These are phyloP conservation scores for Nothoprocta perdicaria DNA, from an alignment of 2,113 vertebrate species.

Conservation along the genomic window DNA sequence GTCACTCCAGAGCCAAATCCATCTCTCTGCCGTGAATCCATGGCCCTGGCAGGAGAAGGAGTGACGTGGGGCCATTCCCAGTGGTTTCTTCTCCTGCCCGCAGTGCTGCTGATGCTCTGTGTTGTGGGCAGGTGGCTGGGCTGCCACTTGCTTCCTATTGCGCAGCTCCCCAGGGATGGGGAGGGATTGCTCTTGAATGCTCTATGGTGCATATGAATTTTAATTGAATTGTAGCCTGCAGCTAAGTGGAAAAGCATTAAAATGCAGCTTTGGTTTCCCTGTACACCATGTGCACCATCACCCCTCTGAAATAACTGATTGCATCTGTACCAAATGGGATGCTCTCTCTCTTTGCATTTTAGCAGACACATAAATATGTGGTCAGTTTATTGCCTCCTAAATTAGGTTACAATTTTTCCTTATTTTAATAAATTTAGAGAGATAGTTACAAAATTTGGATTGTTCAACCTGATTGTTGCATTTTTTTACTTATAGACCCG, in stretches of 20 bases:
- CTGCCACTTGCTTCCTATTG: conserved; percentile 6
- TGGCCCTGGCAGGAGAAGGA: background rate
- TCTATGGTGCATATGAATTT: conserved; percentile 53
- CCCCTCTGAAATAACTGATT: conserved; percentile 43
- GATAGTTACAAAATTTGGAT: background rate
- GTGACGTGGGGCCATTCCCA: background rate
- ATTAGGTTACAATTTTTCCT: background rate
- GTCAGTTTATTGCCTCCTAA: background rate
- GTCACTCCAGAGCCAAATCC: background rate
- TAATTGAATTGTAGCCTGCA: conserved; percentile 54
- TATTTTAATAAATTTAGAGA: background rate
- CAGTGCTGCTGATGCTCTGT: background rate
- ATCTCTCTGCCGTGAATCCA: background rate
- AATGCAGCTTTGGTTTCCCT: conserved; percentile 42
- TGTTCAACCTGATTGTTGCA: background rate
- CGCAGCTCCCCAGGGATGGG: background rate
- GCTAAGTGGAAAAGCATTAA: conserved; percentile 60
- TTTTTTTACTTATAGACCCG: background rate
- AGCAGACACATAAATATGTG: conserved; percentile 10
- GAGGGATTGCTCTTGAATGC: conserved; percentile 9
- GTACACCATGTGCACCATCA: conserved; percentile 6
- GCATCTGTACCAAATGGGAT: conserved; percentile 45
- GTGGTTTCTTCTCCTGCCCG: background rate
- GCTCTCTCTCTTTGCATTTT: conserved; percentile 43
- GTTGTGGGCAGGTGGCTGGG: background rate